These are phyloP conservation scores for Hylaea fasciaria DNA, from an alignment of 2,888 invertebrate genomes.

Conservation along the genomic window DNA sequence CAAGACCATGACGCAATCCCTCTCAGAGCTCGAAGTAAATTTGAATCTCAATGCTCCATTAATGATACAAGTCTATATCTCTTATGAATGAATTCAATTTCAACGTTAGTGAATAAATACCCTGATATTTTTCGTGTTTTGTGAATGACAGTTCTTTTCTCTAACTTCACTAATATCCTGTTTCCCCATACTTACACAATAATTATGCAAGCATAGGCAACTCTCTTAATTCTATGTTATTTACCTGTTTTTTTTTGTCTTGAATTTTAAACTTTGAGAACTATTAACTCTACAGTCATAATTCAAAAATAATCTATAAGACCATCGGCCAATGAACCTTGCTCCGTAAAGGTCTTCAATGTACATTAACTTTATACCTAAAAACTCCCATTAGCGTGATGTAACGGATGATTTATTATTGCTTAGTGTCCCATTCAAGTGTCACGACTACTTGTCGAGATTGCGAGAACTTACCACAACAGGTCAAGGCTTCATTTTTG, in stretches of 20 bases:
- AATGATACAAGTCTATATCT: not conserved
- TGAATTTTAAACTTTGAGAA: too few relatives aligned
- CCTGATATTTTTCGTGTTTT: too few relatives aligned
- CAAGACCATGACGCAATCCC: slow-evolving; percentile 15
- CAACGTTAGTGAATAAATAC: too few relatives aligned
- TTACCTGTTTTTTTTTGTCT: too few relatives aligned
- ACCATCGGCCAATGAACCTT: slow-evolving; percentile 19
- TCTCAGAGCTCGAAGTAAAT: slow-evolving; percentile 24
- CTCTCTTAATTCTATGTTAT: too few relatives aligned
- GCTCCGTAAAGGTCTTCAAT: slow-evolving; percentile 22
- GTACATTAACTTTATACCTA: slow-evolving; percentile 37
- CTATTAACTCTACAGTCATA: not conserved
- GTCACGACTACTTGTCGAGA: slow-evolving; percentile 52
- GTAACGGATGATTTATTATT: slow-evolving; percentile 49
- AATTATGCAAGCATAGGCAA: too few relatives aligned
- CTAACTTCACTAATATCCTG: too few relatives aligned
- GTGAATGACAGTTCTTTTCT: too few relatives aligned
- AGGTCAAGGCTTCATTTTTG: slow-evolving; percentile 60
- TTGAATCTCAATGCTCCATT: slow-evolving; percentile 21
- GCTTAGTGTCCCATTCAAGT: slow-evolving; percentile 51
- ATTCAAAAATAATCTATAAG: not conserved
- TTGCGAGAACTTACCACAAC: slow-evolving; percentile 38
- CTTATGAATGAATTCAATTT: too few relatives aligned
- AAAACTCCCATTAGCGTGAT: slow-evolving; percentile 31
- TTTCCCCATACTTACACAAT: too few relatives aligned